Evolutionary conservation across 2,113 vertebrate species (phyloP).

Genomic region (Toxostoma redivivum): DNA sequence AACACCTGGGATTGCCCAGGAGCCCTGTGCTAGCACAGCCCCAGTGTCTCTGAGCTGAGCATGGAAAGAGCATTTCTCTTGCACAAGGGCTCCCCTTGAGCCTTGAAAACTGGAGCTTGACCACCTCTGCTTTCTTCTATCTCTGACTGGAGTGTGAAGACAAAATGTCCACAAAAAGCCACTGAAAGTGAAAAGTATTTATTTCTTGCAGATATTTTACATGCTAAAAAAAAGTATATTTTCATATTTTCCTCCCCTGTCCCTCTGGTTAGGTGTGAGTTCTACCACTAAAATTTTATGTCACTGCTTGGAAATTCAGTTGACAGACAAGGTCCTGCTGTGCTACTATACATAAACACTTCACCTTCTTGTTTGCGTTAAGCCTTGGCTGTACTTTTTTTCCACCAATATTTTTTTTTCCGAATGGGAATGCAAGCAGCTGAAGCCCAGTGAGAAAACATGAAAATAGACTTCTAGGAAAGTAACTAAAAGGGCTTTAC

Average conservation of each 20-base stretch:
- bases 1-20: not conserved
- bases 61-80: not conserved
- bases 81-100: not conserved
- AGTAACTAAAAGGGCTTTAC: conserved; percentile 26
- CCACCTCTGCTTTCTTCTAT: not conserved
- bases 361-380: not conserved
- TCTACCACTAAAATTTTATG: not conserved
- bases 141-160: not conserved
- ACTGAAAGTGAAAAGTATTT: not conserved
- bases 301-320: not conserved
- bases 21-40: rapidly evolving
- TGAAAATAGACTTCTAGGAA: conserved; percentile 57
- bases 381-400: not conserved
- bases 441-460: conserved; percentile 35
- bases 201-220: not conserved
- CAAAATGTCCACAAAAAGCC: not conserved
- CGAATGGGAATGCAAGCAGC: conserved; percentile 7
- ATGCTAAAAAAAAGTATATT: not conserved
- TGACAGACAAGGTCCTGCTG: conserved; percentile 37
- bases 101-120: not conserved
- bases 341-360: not conserved
- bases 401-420: not conserved
- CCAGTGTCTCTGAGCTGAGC: not conserved
- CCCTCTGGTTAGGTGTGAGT: not conserved
- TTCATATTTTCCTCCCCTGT: not conserved